Evolutionary conservation across 2,113 vertebrate species (phyloP), one percentile per base, ranked within the genome.

Genomic region (Nothobranchius kuhntae): DNA sequence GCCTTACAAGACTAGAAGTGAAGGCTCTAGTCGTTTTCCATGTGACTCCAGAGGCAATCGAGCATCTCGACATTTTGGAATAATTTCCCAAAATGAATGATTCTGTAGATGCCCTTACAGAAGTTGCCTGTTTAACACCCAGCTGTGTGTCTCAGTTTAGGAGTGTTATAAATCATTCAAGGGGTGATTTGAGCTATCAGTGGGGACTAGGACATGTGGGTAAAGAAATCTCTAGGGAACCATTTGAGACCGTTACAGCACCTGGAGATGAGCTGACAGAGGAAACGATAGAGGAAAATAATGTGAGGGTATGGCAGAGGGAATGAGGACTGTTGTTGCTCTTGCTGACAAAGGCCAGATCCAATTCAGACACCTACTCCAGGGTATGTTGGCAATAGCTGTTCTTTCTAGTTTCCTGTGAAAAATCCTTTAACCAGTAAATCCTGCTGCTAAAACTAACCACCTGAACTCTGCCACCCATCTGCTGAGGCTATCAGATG

Each of bases 161-260:
- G 54, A 2, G 71, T 62, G 77, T 81, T 69, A 75, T 71, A 79
- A 79, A 83, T 82, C 78, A 77, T 58, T 11, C 61, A 66, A 67
- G 71, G 74, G 78, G 61, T 55, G 35, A 64, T 69, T 66, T 3
- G 50, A 65, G 61, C 81, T 50, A 57, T 80, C 75, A 77, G 42
- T 69, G 73, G 71, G 51, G 59, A 73, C 68, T 63, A 12, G 78
- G 63, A 60, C 45, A 53, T 70, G 72, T 71, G 76, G 68, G 56
- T 58, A 73, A 60, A 13, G 61, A 69, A 70, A 71, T 86, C 86
- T 85, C 86, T 48, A 36, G 84, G 86, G 88, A 84, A 75, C 72
- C 80, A 84, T 91, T 88, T 81, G 72, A 78, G 83, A 82, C 80
- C 55, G 81, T 87, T 88, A 88, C 76, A 86, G 77, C 76, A 71